Evolutionary conservation across 2,113 vertebrate species (phyloP).

Genomic region (Orcinus orca): DNA sequence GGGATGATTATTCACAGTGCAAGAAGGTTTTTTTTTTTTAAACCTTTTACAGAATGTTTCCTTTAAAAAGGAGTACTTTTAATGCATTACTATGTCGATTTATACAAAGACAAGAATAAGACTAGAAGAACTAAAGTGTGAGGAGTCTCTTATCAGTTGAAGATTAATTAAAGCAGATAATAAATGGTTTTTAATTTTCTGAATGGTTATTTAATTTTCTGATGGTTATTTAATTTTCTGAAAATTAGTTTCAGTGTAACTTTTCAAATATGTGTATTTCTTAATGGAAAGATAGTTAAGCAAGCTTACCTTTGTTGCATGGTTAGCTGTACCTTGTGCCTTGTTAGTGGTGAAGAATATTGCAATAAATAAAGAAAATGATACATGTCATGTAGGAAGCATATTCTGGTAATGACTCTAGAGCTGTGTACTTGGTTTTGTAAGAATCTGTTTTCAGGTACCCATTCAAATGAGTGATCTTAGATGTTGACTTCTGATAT

Average conservation of each 20-base stretch:
- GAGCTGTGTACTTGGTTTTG: neutral
- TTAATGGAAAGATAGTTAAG: neutral
- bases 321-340: neutral
- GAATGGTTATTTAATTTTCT: neutral
- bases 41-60: neutral
- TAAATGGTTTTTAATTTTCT: neutral
- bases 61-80: slow-evolving; percentile 26
- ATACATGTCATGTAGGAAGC: neutral
- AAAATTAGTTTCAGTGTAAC: slow-evolving; percentile 3
- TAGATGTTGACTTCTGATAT: neutral
- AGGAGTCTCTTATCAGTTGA: neutral
- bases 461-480: neutral
- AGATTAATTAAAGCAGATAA: neutral
- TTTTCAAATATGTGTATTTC: neutral
- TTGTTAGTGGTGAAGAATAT: neutral
- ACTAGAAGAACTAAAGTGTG: neutral
- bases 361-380: neutral
- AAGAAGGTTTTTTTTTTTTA: neutral
- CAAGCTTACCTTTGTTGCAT: neutral
- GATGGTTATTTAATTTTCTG: slow-evolving; percentile 3
- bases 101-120: neutral
- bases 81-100: neutral
- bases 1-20: neutral
- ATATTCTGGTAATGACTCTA: neutral
- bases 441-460: neutral